Evolutionary conservation across 1,140 invertebrate genomes (phyloP).

Genomic region (Aleiodes sp.): DNA sequence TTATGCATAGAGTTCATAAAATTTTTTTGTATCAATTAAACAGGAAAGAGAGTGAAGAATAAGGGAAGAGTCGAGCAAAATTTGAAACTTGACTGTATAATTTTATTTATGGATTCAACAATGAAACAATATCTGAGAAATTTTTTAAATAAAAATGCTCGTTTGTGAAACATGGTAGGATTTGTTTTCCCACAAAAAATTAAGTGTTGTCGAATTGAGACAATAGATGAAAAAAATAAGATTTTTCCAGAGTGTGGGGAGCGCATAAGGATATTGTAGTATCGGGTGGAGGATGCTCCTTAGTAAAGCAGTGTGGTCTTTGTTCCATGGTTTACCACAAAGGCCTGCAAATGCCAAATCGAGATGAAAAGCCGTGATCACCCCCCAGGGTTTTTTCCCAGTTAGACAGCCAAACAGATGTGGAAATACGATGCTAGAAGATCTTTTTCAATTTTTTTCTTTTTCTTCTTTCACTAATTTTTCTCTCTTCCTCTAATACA

Average conservation of each 20-base stretch:
- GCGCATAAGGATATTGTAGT: too few relatives aligned
- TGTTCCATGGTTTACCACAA: conserved; percentile 61
- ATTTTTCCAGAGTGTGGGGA: conserved; percentile 14
- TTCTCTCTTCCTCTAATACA: too few relatives aligned
- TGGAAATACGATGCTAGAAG: conserved; percentile 56
- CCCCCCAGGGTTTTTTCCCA: conserved; percentile 9
- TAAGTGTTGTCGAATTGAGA: too few relatives aligned
- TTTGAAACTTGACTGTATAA: too few relatives aligned
- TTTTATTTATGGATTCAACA: too few relatives aligned
- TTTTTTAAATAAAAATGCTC: too few relatives aligned
- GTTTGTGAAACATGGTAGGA: too few relatives aligned
- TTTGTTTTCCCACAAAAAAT: too few relatives aligned
- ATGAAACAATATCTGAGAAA: too few relatives aligned
- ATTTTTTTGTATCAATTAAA: neutral
- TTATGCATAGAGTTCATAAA: neutral
- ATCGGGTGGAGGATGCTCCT: neutral
- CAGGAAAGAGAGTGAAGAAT: too few relatives aligned
- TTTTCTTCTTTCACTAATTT: conserved; percentile 23
- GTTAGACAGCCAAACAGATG: conserved; percentile 53
- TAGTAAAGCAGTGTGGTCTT: conserved; percentile 29
- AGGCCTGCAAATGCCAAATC: conserved; percentile 60
- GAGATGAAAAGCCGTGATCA: conserved; percentile 50
- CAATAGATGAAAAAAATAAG: neutral
- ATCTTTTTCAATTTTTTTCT: conserved; percentile 43
- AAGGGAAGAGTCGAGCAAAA: too few relatives aligned